Percentiles rank a stretch among this genome's conserved stretches.
Conservation (phyloP, 2,113 vertebrate genomes). For the Phocoena sinus region DNA sequence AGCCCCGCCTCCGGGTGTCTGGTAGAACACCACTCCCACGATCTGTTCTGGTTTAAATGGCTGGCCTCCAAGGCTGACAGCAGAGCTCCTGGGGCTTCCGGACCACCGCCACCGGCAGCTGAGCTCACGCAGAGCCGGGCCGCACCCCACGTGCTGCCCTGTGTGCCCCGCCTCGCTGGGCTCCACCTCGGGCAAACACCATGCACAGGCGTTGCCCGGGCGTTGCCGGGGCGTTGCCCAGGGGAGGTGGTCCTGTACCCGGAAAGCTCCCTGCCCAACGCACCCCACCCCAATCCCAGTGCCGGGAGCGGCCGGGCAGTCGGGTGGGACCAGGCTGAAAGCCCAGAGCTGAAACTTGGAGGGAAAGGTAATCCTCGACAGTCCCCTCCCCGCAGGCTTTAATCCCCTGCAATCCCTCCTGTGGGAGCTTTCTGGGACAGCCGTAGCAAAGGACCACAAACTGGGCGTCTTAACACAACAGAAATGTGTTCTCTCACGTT, state of each 20-base stretch:
- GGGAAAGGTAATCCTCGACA: not conserved
- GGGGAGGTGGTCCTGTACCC: not conserved
- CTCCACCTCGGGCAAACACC: accelerated
- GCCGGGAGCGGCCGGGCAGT: accelerated
- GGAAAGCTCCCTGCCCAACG: accelerated
- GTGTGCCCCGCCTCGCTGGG: accelerated
- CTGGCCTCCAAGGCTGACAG: not conserved
- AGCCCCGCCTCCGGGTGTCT: accelerated
- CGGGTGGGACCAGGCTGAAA: not conserved
- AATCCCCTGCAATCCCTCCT: not conserved
- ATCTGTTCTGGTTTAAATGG: accelerated
- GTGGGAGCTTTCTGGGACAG: not conserved
- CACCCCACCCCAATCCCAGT: not conserved
- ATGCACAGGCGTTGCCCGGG: too few relatives aligned
- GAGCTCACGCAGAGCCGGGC: not conserved
- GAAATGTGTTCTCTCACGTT: accelerated
- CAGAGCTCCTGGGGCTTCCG: not conserved
- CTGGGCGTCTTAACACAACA: accelerated
- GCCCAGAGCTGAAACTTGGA: not conserved
- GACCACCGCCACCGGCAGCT: accelerated
- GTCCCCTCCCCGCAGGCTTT: accelerated
- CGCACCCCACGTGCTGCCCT: accelerated
- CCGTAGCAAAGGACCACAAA: accelerated
- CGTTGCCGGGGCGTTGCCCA: too few relatives aligned
- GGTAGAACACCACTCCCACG: accelerated